phyloP scores from a whole-genome alignment of 2,888 invertebrate species.

The Brachypterus glaber region DNA sequence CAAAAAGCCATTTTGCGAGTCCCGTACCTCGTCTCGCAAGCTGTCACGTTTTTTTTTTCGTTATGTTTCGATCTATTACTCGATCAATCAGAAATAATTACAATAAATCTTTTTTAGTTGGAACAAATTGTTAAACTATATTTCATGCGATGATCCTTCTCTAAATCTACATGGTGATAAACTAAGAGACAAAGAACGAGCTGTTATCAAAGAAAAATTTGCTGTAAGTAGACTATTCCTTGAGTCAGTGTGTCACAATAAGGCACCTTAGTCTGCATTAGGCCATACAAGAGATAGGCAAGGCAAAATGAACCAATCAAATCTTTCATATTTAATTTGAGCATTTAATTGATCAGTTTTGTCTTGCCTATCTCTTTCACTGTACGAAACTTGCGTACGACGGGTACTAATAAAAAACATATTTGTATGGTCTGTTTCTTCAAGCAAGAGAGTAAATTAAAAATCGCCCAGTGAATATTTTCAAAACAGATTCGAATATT shows the following conservation, averaged over 20 bases:
- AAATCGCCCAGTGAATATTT: no score
- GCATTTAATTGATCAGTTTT: no score
- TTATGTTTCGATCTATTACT: constrained; percentile 5
- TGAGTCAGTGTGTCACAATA: not conserved
- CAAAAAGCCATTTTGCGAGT: no score
- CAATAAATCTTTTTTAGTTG: constrained; percentile 51
- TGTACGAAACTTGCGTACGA: not conserved
- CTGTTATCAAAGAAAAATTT: constrained; percentile 80
- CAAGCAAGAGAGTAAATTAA: no score
- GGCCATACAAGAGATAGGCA: no score
- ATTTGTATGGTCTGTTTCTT: not conserved
- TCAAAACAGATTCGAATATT: no score
- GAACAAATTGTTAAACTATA: constrained; percentile 70
- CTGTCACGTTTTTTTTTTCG: no score
- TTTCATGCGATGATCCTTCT: constrained; percentile 60
- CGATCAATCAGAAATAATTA: constrained; percentile 5
- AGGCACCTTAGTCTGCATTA: no score
- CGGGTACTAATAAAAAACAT: not conserved
- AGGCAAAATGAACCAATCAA: no score
- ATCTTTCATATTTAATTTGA: no score
- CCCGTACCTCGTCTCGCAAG: no score
- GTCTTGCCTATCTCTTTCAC: no score
- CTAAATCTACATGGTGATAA: constrained; percentile 52
- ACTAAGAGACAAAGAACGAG: constrained; percentile 77
- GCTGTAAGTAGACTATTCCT: constrained; percentile 48